Evolutionary conservation across 2,113 vertebrate species (phyloP).

Genomic region (Alligator mississippiensis): DNA sequence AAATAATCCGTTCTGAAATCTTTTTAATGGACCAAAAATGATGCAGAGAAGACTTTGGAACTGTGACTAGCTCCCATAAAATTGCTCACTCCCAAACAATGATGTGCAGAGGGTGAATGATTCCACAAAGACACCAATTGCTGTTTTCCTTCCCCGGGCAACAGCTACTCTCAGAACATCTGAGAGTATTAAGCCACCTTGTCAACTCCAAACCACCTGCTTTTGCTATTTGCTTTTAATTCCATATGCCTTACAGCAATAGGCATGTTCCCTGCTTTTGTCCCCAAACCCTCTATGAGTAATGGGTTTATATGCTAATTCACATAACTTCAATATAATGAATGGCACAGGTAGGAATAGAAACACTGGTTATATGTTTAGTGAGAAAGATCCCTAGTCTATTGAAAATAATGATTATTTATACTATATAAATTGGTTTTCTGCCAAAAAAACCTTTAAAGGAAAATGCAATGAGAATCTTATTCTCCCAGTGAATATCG

Average conservation of each 20-base stretch:
- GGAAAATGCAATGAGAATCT: slow-evolving; percentile 45
- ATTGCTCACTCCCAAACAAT: background rate
- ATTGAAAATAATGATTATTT: slow-evolving; percentile 62
- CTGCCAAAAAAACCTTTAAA: slow-evolving; percentile 59
- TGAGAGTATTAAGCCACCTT: background rate
- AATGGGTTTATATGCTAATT: slow-evolving; percentile 49
- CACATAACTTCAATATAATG: slow-evolving; percentile 19
- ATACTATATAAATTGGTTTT: slow-evolving; percentile 60
- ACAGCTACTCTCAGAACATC: background rate
- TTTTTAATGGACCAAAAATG: background rate
- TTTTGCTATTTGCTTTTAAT: slow-evolving; percentile 52
- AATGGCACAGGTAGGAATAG: slow-evolving; percentile 52
- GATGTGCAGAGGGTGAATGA: accelerated
- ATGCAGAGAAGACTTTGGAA: background rate
- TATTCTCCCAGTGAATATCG: background rate
- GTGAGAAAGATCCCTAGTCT: slow-evolving; percentile 33
- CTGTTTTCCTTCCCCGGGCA: background rate
- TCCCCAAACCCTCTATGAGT: background rate
- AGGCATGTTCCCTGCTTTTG: background rate
- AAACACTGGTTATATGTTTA: slow-evolving; percentile 40
- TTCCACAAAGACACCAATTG: background rate
- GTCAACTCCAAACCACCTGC: background rate
- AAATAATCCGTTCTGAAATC: background rate
- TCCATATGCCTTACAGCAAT: background rate
- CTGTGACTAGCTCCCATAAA: background rate